Evolutionary conservation across 2,888 invertebrate genomes (phyloP).

Genomic region (Agrochola litura): DNA sequence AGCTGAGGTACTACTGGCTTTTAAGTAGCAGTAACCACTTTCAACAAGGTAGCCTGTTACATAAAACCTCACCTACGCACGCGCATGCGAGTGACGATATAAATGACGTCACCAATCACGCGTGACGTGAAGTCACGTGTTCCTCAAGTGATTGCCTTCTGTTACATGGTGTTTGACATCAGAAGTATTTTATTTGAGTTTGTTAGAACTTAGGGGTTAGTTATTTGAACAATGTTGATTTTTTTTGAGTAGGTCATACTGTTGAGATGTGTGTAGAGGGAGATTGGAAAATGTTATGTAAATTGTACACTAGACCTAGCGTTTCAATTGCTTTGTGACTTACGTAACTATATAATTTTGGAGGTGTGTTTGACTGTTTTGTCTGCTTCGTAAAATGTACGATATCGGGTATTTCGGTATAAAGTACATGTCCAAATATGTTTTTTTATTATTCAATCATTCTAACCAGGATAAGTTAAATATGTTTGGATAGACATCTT

Average conservation of each 20-base stretch:
- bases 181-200: constrained; percentile 1
- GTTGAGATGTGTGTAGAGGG: too few relatives aligned
- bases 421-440: too few relatives aligned
- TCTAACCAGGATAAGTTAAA: too few relatives aligned
- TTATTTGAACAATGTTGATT: neutral
- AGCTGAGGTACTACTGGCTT: too few relatives aligned
- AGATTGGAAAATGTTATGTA: neutral
- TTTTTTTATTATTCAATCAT: too few relatives aligned
- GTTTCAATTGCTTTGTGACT: too few relatives aligned
- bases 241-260: neutral
- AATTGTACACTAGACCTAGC: neutral
- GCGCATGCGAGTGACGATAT: constrained; percentile 8
- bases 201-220: neutral
- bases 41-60: neutral
- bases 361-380: too few relatives aligned
- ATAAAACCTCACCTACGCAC: constrained; percentile 4
- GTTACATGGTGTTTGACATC: constrained; percentile 18
- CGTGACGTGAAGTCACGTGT: neutral
- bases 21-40: too few relatives aligned
- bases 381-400: too few relatives aligned
- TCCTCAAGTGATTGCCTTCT: constrained; percentile 27
- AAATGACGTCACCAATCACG: constrained; percentile 37
- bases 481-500: too few relatives aligned
- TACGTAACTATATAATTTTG: too few relatives aligned
- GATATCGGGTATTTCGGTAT: too few relatives aligned